These are phyloP conservation scores for Struthio camelus DNA, from an alignment of 2,113 vertebrate genomes.

Conservation along the genomic window DNA sequence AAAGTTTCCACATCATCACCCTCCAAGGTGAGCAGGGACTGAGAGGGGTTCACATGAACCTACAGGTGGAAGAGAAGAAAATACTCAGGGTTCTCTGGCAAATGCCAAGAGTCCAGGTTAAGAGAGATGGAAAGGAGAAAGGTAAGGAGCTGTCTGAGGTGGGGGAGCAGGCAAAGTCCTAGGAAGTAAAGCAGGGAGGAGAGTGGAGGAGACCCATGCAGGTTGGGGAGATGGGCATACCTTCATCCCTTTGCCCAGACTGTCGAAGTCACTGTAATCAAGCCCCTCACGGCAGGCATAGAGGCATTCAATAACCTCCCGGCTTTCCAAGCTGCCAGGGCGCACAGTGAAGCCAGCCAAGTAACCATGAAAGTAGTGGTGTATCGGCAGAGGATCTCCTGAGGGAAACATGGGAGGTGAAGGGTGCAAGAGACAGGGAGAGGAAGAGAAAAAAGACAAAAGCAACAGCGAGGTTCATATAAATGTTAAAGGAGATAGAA, in stretches of 20 bases:
- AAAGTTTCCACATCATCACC: conserved; percentile 97
- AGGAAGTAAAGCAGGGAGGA: conserved; percentile 28
- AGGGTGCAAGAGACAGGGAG: conserved; percentile 59
- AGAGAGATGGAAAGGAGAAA: conserved; percentile 10
- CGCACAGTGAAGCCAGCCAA: conserved; percentile 96
- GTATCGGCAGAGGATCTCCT: conserved; percentile 83
- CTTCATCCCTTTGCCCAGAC: conserved; percentile 99
- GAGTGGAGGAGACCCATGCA: conserved; percentile 58
- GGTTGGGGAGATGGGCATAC: conserved; percentile 75
- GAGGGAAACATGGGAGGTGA: conserved; percentile 76
- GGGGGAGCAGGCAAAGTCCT: conserved; percentile 46
- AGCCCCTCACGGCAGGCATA: conserved; percentile 98
- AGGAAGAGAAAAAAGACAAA: not conserved
- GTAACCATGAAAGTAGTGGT: conserved; percentile 93
- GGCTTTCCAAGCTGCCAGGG: conserved; percentile 94
- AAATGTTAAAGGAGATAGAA: not conserved
- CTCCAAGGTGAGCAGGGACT: conserved; percentile 93
- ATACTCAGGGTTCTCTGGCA: not conserved
- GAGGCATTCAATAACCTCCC: conserved; percentile 97
- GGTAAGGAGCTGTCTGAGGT: not conserved
- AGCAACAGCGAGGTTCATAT: not conserved
- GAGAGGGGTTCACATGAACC: conserved; percentile 98
- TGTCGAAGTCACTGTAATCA: conserved; percentile 98
- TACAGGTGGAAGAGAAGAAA: conserved; percentile 46
- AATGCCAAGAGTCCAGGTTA: not conserved